These are phyloP conservation scores for Pachypeltis micranthus DNA, from an alignment of 1,140 invertebrate genomes.

Conservation along the genomic window DNA sequence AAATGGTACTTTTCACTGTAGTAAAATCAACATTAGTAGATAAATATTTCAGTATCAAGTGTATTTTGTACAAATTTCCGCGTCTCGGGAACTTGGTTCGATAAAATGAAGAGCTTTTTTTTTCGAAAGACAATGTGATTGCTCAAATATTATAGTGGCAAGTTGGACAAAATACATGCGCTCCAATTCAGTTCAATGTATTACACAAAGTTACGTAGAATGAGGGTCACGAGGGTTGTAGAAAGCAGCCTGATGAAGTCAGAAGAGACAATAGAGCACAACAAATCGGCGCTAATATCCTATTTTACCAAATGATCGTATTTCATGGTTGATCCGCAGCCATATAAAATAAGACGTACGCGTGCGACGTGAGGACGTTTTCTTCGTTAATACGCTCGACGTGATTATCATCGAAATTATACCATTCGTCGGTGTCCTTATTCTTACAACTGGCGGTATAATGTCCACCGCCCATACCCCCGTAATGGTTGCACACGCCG, in stretches of 20 bases:
- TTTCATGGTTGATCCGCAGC: not conserved
- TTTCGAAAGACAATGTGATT: not conserved
- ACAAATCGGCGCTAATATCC: not conserved
- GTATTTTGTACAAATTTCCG: no score
- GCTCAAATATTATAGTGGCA: not conserved
- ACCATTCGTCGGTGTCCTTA: conserved; percentile 39
- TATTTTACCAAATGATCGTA: no score
- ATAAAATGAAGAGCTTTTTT: not conserved
- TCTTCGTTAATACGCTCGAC: conserved; percentile 28
- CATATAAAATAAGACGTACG: conserved; percentile 14
- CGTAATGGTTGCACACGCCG: conserved; percentile 44
- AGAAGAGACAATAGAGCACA: not conserved
- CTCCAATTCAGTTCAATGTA: not conserved
- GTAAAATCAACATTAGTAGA: no score
- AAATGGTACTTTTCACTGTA: no score
- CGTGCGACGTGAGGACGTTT: not conserved
- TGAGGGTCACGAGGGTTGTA: not conserved
- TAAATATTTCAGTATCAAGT: no score
- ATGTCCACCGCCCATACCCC: conserved; percentile 41
- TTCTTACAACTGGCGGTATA: conserved; percentile 45
- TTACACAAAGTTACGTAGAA: not conserved
- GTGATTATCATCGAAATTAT: conserved; percentile 46
- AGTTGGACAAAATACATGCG: not conserved
- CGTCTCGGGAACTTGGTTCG: no score
- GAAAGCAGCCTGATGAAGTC: not conserved